Evolutionary conservation across 2,797 vertebrate species (phyloP).

Genomic region (Clamator glandarius): DNA sequence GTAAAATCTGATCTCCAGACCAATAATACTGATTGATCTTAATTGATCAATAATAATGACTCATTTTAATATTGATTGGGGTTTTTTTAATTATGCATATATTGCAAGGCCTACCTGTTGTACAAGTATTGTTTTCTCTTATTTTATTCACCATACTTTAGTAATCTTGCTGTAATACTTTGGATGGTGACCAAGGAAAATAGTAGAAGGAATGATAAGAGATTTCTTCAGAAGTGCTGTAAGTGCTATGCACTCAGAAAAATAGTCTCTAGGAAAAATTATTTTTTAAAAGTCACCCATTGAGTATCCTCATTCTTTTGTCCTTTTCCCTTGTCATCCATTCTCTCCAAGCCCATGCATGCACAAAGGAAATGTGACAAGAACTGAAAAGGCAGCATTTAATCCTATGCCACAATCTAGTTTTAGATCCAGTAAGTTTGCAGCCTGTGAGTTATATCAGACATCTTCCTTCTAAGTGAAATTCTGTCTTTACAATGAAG

Average conservation of each 20-base stretch:
- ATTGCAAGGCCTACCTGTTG: neutral
- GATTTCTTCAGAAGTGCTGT: neutral
- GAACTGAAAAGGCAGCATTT: neutral
- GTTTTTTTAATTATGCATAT: neutral
- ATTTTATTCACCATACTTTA: neutral
- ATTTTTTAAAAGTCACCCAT: neutral
- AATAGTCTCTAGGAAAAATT: neutral
- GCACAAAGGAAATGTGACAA: neutral
- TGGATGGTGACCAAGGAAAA: neutral
- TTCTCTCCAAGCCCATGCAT: neutral
- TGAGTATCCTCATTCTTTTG: neutral
- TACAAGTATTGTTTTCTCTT: neutral
- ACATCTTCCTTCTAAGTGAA: neutral
- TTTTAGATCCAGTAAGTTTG: neutral
- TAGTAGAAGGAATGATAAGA: neutral
- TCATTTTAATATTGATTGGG: neutral
- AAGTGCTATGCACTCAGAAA: neutral
- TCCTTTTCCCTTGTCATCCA: neutral
- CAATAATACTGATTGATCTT: neutral
- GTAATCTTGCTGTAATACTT: neutral
- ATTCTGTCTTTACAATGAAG: neutral
- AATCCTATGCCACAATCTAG: neutral
- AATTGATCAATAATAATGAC: neutral
- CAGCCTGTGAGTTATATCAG: neutral
- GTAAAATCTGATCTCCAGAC: neutral